Percentiles rank a stretch among this genome's conserved stretches.
Conservation (phyloP, 2,113 vertebrate species). For the Antennarius striatus region DNA sequence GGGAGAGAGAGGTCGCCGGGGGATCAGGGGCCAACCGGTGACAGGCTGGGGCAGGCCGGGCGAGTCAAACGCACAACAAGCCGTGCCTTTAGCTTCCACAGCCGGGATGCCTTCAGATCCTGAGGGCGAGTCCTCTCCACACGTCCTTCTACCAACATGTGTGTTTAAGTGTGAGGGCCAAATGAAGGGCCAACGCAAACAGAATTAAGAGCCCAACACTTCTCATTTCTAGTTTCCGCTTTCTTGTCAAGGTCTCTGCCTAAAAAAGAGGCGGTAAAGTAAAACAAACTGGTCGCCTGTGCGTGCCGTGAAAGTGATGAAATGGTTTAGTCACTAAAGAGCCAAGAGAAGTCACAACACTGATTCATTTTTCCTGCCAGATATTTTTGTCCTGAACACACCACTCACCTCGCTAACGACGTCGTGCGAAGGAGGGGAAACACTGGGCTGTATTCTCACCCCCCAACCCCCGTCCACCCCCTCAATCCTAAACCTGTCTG, state of each 20-base stretch:
- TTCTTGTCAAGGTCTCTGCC: constrained; percentile 3
- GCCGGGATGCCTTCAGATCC: constrained; percentile 10
- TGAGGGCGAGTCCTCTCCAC: constrained; percentile 31
- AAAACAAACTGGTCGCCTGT: background rate
- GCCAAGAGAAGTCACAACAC: constrained; percentile 35
- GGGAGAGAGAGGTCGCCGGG: constrained; percentile 57
- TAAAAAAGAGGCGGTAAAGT: background rate
- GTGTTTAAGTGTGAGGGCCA: constrained; percentile 18
- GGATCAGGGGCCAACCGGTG: constrained; percentile 63
- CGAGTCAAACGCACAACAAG: constrained; percentile 10
- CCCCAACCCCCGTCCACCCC: constrained; percentile 17
- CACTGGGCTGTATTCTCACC: constrained; percentile 66
- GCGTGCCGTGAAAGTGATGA: constrained; percentile 13
- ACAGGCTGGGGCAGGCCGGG: background rate
- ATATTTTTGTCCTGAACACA: constrained; percentile 61
- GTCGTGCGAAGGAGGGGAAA: constrained; percentile 45
- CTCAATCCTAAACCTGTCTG: constrained; percentile 23
- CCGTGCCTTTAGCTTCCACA: background rate
- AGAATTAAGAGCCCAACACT: constrained; percentile 44
- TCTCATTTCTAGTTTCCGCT: constrained; percentile 33
- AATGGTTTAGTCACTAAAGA: constrained; percentile 33
- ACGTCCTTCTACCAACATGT: constrained; percentile 23
- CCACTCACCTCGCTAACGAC: constrained; percentile 33
- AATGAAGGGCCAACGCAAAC: constrained; percentile 52
- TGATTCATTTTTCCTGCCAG: constrained; percentile 41